Conservation (phyloP, 2,888 invertebrate species). For the Ophion ventricosus region DNA sequence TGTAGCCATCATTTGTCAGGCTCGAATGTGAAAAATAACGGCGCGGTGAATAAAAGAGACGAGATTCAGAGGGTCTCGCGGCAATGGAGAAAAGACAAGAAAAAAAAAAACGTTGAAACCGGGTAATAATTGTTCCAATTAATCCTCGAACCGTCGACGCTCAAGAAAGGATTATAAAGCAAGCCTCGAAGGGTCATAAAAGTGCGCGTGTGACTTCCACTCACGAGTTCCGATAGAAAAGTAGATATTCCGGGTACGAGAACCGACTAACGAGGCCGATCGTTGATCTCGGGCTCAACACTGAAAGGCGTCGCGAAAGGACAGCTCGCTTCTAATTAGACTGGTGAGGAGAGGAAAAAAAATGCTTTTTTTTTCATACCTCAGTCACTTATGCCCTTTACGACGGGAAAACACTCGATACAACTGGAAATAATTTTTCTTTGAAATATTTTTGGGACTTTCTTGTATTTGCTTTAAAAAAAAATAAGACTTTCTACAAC, state of each 20-base stretch:
- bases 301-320: background rate
- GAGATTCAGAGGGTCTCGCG: background rate
- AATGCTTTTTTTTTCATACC: background rate
- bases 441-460: too few species aligned
- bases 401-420: too few species aligned
- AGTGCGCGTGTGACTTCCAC: background rate
- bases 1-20: too few species aligned
- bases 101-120: background rate
- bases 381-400: too few species aligned
- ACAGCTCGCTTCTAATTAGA: background rate
- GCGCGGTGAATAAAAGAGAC: background rate
- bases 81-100: too few species aligned
- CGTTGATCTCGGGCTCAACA: background rate
- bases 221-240: background rate
- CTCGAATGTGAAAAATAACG: background rate
- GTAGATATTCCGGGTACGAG: background rate
- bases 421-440: too few species aligned
- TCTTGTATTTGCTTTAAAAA: too few species aligned
- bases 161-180: background rate
- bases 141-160: background rate
- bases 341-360: background rate
- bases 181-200: background rate
- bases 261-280: constrained; percentile 1
- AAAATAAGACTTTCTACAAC: too few species aligned
- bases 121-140: background rate